A percentile compares a stretch with the other conserved stretches of the same genome.
Conservation (phyloP, 2,888 invertebrate species). For the Monopis laevigella region DNA sequence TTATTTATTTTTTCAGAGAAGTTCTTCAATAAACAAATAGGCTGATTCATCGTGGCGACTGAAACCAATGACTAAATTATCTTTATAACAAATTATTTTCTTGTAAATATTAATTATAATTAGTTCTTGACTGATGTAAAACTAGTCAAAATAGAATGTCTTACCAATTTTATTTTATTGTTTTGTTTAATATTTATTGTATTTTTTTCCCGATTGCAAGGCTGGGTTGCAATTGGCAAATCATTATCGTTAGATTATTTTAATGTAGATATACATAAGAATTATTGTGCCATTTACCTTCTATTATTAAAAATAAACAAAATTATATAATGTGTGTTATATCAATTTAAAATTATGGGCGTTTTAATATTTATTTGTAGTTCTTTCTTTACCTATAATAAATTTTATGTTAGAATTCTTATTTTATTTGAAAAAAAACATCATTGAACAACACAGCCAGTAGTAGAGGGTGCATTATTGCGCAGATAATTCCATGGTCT, state of each 20-base stretch:
- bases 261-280: constrained; percentile 32
- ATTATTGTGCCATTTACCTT: constrained; percentile 39
- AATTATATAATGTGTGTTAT: neutral
- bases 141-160: neutral
- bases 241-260: constrained; percentile 27
- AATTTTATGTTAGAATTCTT: too few relatives aligned
- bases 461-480: too few relatives aligned
- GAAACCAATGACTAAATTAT: constrained; percentile 12
- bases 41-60: neutral
- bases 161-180: constrained; percentile 1
- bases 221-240: constrained; percentile 59
- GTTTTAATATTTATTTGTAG: too few relatives aligned
- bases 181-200: constrained; percentile 17
- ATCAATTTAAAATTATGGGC: neutral
- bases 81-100: constrained; percentile 14
- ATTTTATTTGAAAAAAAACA: too few relatives aligned
- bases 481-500: too few relatives aligned
- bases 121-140: neutral
- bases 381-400: too few relatives aligned
- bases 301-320: neutral
- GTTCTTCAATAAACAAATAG: constrained; percentile 34
- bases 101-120: constrained; percentile 3
- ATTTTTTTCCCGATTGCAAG: constrained; percentile 51
- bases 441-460: too few relatives aligned
- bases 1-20: constrained; percentile 38